Base-by-base conservation (phyloP, 2,113 vertebrate species). In the Amphilophus citrinellus region DNA sequence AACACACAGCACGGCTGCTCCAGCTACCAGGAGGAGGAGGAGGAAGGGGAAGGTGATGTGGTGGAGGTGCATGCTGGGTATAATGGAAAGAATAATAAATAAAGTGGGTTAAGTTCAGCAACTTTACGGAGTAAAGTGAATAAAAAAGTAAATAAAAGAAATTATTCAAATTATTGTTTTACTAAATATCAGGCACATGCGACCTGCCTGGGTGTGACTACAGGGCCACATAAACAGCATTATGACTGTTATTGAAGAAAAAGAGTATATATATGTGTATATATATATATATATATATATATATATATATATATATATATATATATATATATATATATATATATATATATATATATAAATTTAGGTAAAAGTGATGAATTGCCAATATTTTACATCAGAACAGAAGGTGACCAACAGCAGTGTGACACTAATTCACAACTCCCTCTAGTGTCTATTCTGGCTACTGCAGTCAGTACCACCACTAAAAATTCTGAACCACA, bases 1-100 rank as follows among this genome's bases (percentile, higher is more conserved):
- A 14, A 86, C 61, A 7, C 88, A 88, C 61, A 90, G 24, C 63
- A 79, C 59, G 2, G 84, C 56, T 47, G 86, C 77, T 76, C 61
- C 50, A 13, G 87, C 86, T 32, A 91, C 84, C 59, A 95, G 82
- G 59, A 95, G 85, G 53, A 93, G 30, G 62, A 93, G 32, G 62
- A 93, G 56, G 57, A 93, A 24, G 66, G 66, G 50, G 20, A 89
- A 78, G 50, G 83, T 1, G 11, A 68, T n/a, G 15, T 71, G 47
- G 42, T 44, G 66, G 22, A 84, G 76, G 50, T 82, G 89, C 95
- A 95, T 96, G 80, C 93, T 96, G 88, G 87, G 73, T 35, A 76
- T 18, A 53, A 42, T 8, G 58, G 24, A 63, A 79, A 61, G 13
- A 73, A 24, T 73, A 73, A 73, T 53, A 53, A 30, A 61, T 4